Base-by-base conservation (phyloP, 2,113 vertebrate genomes). In the Tragulus kanchil region DNA sequence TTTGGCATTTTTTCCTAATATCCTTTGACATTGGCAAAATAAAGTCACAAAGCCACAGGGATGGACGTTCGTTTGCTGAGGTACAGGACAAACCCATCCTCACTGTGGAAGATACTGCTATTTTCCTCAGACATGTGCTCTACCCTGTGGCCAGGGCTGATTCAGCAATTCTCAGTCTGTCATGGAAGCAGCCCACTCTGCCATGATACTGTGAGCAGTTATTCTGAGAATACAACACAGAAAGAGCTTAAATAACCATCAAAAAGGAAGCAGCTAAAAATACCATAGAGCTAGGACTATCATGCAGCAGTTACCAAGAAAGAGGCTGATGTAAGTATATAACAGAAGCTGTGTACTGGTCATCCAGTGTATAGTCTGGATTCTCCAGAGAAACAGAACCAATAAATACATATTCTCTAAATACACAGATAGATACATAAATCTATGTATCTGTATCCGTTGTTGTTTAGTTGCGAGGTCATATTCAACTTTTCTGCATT, bases 1-100 rank as follows among this genome's bases (percentile, higher is more conserved):
- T 95, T 85, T 62, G 62, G 59, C 36, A 59, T 56, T 52, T 90
- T 83, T 84, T 28, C 42, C 71, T 8, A 79, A 56, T 84, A 21
- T 31, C 78, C 50, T 78, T 50, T 81, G 78, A 59, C 26, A 58
- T 59, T 77, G 90, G 73, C 58, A 93, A 89, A 93, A 26, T 69
- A 59, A 82, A 7, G 17, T 94, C 54, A 56, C 52, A 94, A 59
- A 64, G 36, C 14, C 36, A 48, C 62, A 84, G n/a, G 64, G 36
- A 58, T 56, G 58, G 77, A 6, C 88, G 58, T 45, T 36, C 54
- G 17, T 61, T 23, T 67, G 12, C 50, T 83, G 62, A 93, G 19
- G 26, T 61, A 61, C 16, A 64, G 23, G 12, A 26, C 16, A 65
- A 90, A 45, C 25, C 77, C 50, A 79, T 50, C 3, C 36, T 83